Base-by-base conservation (phyloP, 2,888 invertebrate genomes). In the Serripes groenlandicus region DNA sequence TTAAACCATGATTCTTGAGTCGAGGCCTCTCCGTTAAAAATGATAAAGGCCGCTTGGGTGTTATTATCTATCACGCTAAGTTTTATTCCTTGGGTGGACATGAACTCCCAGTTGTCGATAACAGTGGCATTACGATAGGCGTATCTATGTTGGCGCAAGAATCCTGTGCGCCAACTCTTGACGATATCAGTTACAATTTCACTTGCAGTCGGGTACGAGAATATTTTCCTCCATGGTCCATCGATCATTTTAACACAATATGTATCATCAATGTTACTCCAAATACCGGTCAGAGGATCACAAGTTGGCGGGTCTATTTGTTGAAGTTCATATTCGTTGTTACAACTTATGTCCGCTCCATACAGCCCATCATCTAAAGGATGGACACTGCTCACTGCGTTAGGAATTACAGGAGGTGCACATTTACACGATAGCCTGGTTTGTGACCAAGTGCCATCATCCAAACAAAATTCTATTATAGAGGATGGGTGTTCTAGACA, bases 221-320 rank as follows among this genome's bases (percentile, higher is more conserved):
- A 58, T 58, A 58, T 58, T 58, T 58, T 58, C 28, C 58, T 58
- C 58, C 58, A 58, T 26, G 4, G 9, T 26, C 58, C 58, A 26
- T 58, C 58, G 11, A 3, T 26, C 58, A 58, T 58, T 58, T 58
- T 58, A 15, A 28, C 26, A 58, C 58, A 58, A 28, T 58, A 58
- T 28, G 28, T 28, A 26, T 58, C 58, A 26, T 58, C 58, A 26
- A 58, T 26, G n/a, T 58, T 7, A 3, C 9, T 15, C 58, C 58
- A 58, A 58, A 58, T 15, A 58, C 28, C 28, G 4, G 3, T 3
- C 4, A 21, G 2, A 7, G 26, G 26, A 26, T 58, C 58, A 26
- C 58, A 58, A 3, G 58, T n/a, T 26, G 58, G 58, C 28, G 15
- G 3, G 4, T 26, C 26, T 58, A 23, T n/a, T 23, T 58, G 58